Conservation (phyloP, 1,140 invertebrate species). For the Chironomus striatipennis region DNA sequence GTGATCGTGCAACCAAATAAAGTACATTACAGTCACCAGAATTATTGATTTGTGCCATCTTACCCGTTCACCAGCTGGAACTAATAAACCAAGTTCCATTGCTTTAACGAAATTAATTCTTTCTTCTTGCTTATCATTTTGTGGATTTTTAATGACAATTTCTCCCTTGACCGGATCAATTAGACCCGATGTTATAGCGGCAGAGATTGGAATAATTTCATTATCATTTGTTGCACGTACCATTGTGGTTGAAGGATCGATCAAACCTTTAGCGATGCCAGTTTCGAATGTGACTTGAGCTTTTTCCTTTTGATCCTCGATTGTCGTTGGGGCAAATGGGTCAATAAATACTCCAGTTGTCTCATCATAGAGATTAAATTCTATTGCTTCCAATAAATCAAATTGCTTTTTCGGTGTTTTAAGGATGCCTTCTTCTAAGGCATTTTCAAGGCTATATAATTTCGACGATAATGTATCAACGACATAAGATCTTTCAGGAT, state of each 20-base stretch:
- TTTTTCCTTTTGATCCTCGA: constrained; percentile 54
- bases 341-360: constrained; percentile 68
- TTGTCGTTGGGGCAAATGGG: constrained; percentile 52
- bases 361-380: constrained; percentile 74
- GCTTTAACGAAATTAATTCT: constrained; percentile 79
- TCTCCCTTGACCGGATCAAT: constrained; percentile 67
- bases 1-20: not conserved
- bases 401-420: constrained; percentile 66
- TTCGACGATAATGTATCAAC: constrained; percentile 73
- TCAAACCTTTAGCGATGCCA: constrained; percentile 63
- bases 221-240: constrained; percentile 71
- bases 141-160: constrained; percentile 50
- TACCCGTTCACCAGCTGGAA: constrained; percentile 86
- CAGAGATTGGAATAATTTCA: constrained; percentile 62
- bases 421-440: constrained; percentile 63
- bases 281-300: constrained; percentile 62
- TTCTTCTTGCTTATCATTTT: constrained; percentile 46
- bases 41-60: constrained; percentile 40
- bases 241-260: constrained; percentile 74
- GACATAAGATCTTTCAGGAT: constrained; percentile 75
- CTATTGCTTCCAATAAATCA: constrained; percentile 70
- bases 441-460: constrained; percentile 59
- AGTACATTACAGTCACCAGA: not conserved
- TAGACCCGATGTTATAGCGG: constrained; percentile 66
- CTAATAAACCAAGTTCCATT: constrained; percentile 72